Evolutionary conservation across 1,140 invertebrate species (phyloP).

Genomic region (Armadillidium nasatum): DNA sequence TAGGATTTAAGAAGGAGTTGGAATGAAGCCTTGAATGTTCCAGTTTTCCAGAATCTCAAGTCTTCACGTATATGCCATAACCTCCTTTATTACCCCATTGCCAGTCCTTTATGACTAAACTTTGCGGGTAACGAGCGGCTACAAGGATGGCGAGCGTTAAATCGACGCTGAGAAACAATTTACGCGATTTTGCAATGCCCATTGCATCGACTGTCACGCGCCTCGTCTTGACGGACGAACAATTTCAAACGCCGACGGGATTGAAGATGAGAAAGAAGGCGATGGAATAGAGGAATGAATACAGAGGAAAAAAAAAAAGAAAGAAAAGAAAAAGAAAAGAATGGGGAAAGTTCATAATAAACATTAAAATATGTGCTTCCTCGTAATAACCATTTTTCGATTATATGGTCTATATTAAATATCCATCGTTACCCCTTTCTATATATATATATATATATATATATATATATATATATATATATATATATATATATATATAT

Average conservation of each 20-base stretch:
- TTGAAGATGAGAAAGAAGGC: neutral
- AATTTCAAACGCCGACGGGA: conserved; percentile 2
- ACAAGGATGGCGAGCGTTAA: conserved; percentile 44
- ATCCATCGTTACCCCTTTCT: conserved; percentile 20
- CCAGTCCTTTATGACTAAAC: conserved; percentile 46
- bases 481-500: neutral
- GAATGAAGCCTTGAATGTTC: conserved; percentile 45
- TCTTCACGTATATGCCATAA: conserved; percentile 46
- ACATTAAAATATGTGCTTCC: neutral
- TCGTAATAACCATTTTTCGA: too few relatives aligned
- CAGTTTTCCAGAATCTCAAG: conserved; percentile 46
- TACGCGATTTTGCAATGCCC: conserved; percentile 43
- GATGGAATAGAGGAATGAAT: neutral
- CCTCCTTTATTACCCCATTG: conserved; percentile 46
- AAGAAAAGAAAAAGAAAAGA: neutral
- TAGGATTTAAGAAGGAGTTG: conserved; percentile 45
- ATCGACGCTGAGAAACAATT: conserved; percentile 44
- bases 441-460: conserved; percentile 19
- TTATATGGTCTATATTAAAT: neutral
- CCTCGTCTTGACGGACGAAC: conserved; percentile 20
- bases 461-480: conserved; percentile 4
- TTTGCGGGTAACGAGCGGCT: conserved; percentile 45
- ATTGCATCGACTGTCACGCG: conserved; percentile 42
- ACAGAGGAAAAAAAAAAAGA: neutral
- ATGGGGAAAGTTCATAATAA: neutral